Conservation (phyloP, 1,140 invertebrate genomes). For the silkworm (Bombyx mori) region ASM3026992v2 NC_085119.1:11689501-11690000, state of each 20-base stretch:
- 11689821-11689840: conserved; percentile 64
- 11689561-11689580: too few relatives aligned
- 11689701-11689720: conserved; percentile 62
- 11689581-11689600: too few relatives aligned
- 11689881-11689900: conserved; percentile 41
- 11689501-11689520: too few relatives aligned
- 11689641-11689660: too few relatives aligned
- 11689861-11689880: conserved; percentile 26
- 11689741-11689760: conserved; percentile 58
- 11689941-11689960: conserved; percentile 56
- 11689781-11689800: conserved; percentile 66
- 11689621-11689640: too few relatives aligned
- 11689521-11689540: too few relatives aligned
- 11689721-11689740: conserved; percentile 68
- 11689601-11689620: too few relatives aligned
- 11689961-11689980: too few relatives aligned
- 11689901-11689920: conserved; percentile 50
- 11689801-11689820: conserved; percentile 72
- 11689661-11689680: too few relatives aligned
- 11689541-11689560: too few relatives aligned
- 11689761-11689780: conserved; percentile 64
- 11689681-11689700: conserved; percentile 37
- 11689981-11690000: too few relatives aligned
- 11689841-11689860: conserved; percentile 42
- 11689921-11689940: conserved; percentile 45